Base-by-base conservation (phyloP, 2,113 vertebrate species). In the Suncus etruscus region DNA sequence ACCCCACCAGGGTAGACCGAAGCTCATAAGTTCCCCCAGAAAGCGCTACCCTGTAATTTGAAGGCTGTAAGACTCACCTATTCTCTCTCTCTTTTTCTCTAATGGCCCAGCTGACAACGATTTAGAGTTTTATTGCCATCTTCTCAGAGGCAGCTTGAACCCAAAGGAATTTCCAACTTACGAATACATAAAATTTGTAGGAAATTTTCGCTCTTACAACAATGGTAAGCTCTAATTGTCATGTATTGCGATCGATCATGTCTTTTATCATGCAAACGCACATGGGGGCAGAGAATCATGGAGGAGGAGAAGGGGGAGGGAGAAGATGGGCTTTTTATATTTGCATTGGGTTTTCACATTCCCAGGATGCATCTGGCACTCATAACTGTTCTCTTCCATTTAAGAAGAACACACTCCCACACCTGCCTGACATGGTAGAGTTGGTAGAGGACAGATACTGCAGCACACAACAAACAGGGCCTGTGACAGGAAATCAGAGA, bases 111-210 rank as follows among this genome's bases (percentile, higher is more conserved):
- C 98, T 97, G 98, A 98, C 95, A 98, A 97, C 96, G 97, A 97
- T 96, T 96, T 98, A 96, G 98, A 98, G 97, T 98, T 98, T 97
- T 98, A 98, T 96, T 98, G 98, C 96, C 98, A 98, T 97, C 98
- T 98, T 97, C 97, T 98, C 96, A 97, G 98, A 98, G 98, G 98
- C 97, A 98, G 97, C 97, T 97, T 98, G 97, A 98, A 98, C 96
- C 98, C 97, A 97, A 98, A 98, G 97, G 98, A 98, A 97, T 98
- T 97, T 97, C 98, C 98, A 97, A 98, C 98, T 85, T 98, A 98
- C 89, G 98, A 98, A 98, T 98, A 98, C 97, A 98, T 98, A 97
- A 98, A 98, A 97, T 98, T 98, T 95, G 98, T 98, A 96, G 98
- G 98, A 97, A 98, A 98, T 97, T 98, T 98, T 97, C 97, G 97